Evolutionary conservation across 1,140 invertebrate species (phyloP), one percentile per base, ranked within the genome.

Genomic region (Hermetia illucens): DNA sequence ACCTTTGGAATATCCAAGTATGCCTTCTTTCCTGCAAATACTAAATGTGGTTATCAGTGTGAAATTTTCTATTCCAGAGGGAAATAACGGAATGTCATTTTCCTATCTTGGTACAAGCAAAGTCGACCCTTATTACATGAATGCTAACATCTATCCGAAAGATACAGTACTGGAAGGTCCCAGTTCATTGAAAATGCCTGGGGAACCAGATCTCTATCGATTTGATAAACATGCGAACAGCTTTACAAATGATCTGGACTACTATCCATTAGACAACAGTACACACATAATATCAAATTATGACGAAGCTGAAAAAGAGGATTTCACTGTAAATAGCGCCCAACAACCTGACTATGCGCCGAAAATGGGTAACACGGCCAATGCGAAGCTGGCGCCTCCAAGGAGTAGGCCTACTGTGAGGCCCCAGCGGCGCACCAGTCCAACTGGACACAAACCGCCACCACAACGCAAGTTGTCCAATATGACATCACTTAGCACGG

Each of bases 261-360:
- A 52, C 27, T 53, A 50, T 46, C 47, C 49, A 21, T 58, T 55
- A 30, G 55, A 56, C 13, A 60, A 49, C 38, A 58, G 55, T 39
- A 49, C 50, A n/a, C 54, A 52, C 3, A 51, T 58, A 27, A 47
- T 59, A 10, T 51, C 41, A 10, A 59, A 58, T 34, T 58, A 59
- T 38, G 53, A 58, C 38, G 52, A 55, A 30, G 51, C 46, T 39
- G 56, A 60, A 30, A 49, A 54, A 49, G 57, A 60, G 40, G 58
- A 61, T 36, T 61, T 61, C 38, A 53, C 57, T n/a, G 57, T 61
- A 17, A 59, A 59, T 36, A 53, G 51, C 34, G 52, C 40, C 9
- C 42, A 46, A 38, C 34, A 52, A 25, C 42, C 51, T 44, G 36
- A 57, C 34, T 34, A 27, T 51, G 41, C 54, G 49, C 31, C 56